A percentile compares a stretch with the other conserved stretches of the same genome.
Evolutionary conservation across 2,797 vertebrate genomes (phyloP).

Genomic region (Toxotes lorentzi): DNA sequence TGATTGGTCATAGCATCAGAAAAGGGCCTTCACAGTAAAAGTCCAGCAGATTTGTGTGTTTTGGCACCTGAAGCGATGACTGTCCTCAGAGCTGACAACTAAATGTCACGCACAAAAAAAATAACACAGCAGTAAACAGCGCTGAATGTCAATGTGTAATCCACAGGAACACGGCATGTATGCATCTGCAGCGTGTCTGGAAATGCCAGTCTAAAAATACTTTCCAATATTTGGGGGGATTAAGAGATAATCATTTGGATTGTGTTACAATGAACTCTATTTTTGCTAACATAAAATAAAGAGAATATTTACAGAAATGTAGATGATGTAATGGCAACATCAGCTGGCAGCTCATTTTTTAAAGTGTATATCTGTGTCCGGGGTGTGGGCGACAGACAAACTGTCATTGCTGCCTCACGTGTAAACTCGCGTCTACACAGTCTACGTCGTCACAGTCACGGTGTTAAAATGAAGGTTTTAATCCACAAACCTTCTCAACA

Average conservation of each 20-base stretch:
- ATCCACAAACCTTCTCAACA: no score
- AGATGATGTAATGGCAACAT: background rate
- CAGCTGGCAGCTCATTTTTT: background rate
- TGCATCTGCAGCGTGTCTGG: background rate
- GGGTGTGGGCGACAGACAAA: background rate
- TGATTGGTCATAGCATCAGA: background rate
- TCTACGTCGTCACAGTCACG: no score
- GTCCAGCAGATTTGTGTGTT: constrained; percentile 4
- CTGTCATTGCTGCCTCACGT: background rate
- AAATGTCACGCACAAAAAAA: background rate
- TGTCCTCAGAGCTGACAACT: background rate
- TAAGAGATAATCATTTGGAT: constrained; percentile 12
- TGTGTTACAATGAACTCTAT: background rate
- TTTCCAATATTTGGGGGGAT: background rate
- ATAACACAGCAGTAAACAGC: background rate
- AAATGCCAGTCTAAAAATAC: background rate
- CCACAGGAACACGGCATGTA: background rate
- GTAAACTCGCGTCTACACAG: no score
- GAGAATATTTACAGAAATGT: background rate
- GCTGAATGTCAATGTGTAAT: background rate
- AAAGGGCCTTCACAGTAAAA: background rate
- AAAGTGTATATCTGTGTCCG: background rate
- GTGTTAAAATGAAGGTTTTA: no score
- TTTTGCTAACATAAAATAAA: background rate
- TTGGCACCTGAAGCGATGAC: background rate